These are phyloP conservation scores for Drosophila jambulina DNA, from an alignment of 1,140 invertebrate species.

Conservation along the genomic window DNA sequence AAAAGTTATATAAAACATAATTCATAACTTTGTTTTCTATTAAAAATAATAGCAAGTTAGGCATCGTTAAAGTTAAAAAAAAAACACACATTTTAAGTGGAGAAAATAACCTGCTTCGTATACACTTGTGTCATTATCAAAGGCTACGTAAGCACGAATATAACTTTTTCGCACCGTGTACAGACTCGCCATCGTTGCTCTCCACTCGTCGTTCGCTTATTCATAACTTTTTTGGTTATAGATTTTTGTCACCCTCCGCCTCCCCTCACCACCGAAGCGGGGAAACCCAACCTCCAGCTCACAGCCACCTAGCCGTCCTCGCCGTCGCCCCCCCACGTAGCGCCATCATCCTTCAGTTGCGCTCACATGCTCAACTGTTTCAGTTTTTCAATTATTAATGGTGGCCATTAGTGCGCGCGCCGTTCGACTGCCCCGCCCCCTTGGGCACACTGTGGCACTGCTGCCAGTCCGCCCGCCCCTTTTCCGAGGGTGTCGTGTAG, in stretches of 20 bases:
- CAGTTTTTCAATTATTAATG: constrained; percentile 84
- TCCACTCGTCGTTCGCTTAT: constrained; percentile 67
- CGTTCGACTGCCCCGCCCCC: constrained; percentile 44
- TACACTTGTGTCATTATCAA: neutral
- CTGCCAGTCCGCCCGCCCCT: constrained; percentile 3
- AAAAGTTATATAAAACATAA: neutral
- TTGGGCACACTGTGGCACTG: constrained; percentile 4
- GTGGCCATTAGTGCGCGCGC: constrained; percentile 81
- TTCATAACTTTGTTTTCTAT: neutral
- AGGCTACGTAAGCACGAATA: neutral
- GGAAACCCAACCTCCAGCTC: constrained; percentile 18
- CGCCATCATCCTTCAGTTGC: constrained; percentile 38
- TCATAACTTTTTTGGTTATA: constrained; percentile 83
- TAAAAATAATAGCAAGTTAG: neutral
- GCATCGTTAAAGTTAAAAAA: neutral
- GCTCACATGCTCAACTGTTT: constrained; percentile 80
- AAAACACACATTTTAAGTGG: neutral
- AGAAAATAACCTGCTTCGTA: neutral
- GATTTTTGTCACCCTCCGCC: constrained; percentile 71
- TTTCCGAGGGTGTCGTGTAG: constrained; percentile 37
- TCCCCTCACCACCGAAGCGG: constrained; percentile 5
- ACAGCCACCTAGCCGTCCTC: constrained; percentile 5
- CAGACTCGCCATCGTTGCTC: constrained; percentile 41
- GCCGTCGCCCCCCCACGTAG: constrained; percentile 23
- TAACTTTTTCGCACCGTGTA: constrained; percentile 13